Evolutionary conservation across 2,888 invertebrate species (phyloP), one percentile per base, ranked within the genome.

Genomic region (Acrocyrtus sp.): DNA sequence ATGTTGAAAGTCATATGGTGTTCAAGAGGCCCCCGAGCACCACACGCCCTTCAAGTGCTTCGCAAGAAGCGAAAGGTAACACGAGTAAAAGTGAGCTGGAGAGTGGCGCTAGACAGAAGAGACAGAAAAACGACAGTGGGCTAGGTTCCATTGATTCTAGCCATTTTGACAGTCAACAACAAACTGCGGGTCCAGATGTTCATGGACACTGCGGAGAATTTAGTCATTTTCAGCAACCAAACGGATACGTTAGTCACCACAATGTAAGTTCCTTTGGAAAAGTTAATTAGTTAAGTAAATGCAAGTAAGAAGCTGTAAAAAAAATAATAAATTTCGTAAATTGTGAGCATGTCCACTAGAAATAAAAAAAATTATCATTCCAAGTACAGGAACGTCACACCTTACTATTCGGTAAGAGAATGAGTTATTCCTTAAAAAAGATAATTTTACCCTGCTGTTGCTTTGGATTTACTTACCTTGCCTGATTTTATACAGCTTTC

Each of bases 71-170:
- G 15, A 26, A 50, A 50, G 15, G 5, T 10, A 29, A 8, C 39
- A 3, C 29, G 15, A 47, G 26, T 22, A 48, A 66, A 21, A 24
- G 22, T 17, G 34, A 47, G 19, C 5, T 15, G 26, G n/a, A 5
- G 12, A 61, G 21, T 15, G 21, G 12, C 24, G 62, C 51, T 54
- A 47, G 67, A 8, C 69, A 51, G 5, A 77, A 70, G 58, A 65
- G 79, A 50, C 74, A 78, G 22, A 81, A 81, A 56, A 81, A 78
- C 69, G 80, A 81, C 58, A 79, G 79, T 57, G 80, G 80, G 3
- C 51, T 81, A 3, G 79, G 78, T n/a, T 81, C 80, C 0, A 78
- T 79, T 54, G 80, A 78, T 22, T 79, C 79, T n/a, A 62, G 45
- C 19, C 63, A 72, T 6, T 73, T 73, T 68, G 75, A 72, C 1